These are phyloP conservation scores for Rhabdornis inornatus DNA, from an alignment of 2,113 vertebrate species.

Conservation along the genomic window DNA sequence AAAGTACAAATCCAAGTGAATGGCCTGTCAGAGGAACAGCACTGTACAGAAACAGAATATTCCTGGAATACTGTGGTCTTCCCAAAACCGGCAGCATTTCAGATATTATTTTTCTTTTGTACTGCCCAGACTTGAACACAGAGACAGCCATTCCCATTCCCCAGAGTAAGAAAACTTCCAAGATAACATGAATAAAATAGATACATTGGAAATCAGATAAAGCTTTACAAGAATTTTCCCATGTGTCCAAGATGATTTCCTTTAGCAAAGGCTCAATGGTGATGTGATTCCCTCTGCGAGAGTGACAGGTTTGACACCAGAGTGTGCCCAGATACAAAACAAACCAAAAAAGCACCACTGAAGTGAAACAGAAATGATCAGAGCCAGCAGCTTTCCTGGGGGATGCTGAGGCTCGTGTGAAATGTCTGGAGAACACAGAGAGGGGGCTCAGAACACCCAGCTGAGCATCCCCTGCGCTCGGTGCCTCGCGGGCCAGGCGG, in stretches of 20 bases:
- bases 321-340: conserved; percentile 24
- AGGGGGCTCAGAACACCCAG: background rate
- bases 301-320: background rate
- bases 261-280: conserved; percentile 48
- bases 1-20: conserved; percentile 44
- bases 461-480: rapidly evolving
- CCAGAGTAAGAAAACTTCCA: conserved; percentile 30
- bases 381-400: background rate
- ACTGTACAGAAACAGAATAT: background rate
- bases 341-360: conserved; percentile 20
- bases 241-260: conserved; percentile 20
- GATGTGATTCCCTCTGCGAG: background rate
- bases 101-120: background rate
- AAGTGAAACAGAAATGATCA: background rate
- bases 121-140: background rate
- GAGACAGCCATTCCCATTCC: background rate
- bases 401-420: background rate
- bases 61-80: background rate
- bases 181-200: conserved; percentile 48
- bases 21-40: conserved; percentile 16
- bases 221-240: conserved; percentile 48
- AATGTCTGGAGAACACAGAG: background rate
- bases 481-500: background rate
- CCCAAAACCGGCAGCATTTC: background rate
- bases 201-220: conserved; percentile 36